Percentiles rank a stretch among this genome's conserved stretches.
Evolutionary conservation across 2,113 vertebrate species (phyloP).

Genomic region (Malurus alboscapulatus): DNA sequence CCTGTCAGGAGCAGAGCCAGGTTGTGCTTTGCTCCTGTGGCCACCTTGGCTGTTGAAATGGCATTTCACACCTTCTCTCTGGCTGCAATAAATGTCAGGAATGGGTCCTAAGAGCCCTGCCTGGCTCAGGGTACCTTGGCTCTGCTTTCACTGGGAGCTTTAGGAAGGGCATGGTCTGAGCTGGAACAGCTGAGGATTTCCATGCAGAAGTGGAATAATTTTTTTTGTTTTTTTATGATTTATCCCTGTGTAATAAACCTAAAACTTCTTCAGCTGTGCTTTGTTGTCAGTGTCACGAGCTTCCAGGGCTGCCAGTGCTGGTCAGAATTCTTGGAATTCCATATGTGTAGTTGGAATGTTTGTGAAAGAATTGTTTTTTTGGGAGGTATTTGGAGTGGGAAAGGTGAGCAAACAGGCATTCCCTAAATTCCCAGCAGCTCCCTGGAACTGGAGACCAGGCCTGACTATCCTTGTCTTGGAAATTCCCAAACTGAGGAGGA

Average conservation of each 20-base stretch:
- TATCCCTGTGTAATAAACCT: not conserved
- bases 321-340: no score
- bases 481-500: not conserved
- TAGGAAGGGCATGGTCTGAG: not conserved
- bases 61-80: not conserved
- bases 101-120: not conserved
- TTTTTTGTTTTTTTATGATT: not conserved
- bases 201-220: not conserved
- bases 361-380: not conserved
- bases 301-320: not conserved
- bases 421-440: not conserved
- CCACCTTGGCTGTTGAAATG: not conserved
- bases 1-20: not conserved
- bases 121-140: not conserved
- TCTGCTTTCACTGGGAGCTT: not conserved
- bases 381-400: not conserved
- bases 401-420: rapidly evolving
- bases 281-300: not conserved
- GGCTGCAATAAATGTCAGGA: not conserved
- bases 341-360: rapidly evolving
- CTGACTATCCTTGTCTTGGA: not conserved
- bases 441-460: not conserved
- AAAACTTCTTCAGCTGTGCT: not conserved
- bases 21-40: not conserved
- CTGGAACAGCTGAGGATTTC: not conserved